Evolutionary conservation across 2,797 vertebrate genomes (phyloP).

Genomic region (Tragopan temminckii): DNA sequence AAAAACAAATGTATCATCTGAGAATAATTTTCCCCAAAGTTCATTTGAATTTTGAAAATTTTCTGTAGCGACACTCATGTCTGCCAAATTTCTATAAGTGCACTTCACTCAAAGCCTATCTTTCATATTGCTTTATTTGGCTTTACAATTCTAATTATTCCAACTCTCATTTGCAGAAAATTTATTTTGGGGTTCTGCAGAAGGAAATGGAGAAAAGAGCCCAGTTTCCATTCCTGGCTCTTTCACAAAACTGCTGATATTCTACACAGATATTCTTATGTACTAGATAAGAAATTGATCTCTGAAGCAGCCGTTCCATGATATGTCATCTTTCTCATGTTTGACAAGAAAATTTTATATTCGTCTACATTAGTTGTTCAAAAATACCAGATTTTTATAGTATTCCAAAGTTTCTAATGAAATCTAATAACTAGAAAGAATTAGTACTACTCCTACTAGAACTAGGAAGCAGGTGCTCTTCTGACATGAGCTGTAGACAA

Average conservation of each 20-base stretch:
- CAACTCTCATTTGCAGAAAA: background rate
- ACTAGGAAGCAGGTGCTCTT: background rate
- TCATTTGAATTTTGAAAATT: background rate
- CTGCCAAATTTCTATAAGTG: background rate
- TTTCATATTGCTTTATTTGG: background rate
- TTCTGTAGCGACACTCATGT: background rate
- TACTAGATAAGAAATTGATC: background rate
- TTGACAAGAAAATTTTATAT: background rate
- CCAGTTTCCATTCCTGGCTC: background rate
- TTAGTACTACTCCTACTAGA: background rate
- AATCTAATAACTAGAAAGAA: background rate
- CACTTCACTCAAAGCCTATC: background rate
- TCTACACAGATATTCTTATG: background rate
- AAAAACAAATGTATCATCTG: background rate
- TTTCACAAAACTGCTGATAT: background rate
- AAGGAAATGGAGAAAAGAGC: background rate
- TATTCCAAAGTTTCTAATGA: background rate
- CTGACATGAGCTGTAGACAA: background rate
- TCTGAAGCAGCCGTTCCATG: background rate
- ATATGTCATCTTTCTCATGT: background rate
- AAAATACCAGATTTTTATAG: background rate
- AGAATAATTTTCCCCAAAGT: fast-evolving
- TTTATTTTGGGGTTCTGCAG: background rate
- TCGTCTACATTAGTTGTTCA: background rate
- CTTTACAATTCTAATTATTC: background rate